Conservation (phyloP, 2,797 vertebrate genomes). For the Pogoniulus pusillus region DNA sequence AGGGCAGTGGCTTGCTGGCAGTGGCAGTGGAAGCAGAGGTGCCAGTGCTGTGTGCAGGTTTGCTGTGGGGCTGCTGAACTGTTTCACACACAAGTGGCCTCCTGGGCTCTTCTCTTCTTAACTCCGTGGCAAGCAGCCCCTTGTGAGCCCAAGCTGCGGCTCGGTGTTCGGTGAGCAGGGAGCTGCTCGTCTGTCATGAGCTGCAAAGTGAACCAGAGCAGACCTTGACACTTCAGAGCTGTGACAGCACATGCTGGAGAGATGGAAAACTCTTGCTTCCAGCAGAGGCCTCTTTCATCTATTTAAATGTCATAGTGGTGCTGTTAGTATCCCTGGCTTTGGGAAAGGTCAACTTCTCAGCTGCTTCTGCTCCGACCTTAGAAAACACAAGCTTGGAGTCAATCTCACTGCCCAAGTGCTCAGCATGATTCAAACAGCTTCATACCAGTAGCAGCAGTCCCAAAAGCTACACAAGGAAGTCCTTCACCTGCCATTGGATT, state of each 20-base stretch:
- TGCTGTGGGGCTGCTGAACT: background rate
- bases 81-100: background rate
- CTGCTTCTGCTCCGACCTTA: background rate
- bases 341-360: background rate
- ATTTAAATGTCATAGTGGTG: background rate
- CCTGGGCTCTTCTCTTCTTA: background rate
- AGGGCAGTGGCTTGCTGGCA: background rate
- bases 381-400: background rate
- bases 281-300: background rate
- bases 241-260: background rate
- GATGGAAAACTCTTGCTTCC: background rate
- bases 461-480: background rate
- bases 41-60: background rate
- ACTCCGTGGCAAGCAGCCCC: rapidly evolving
- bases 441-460: rapidly evolving
- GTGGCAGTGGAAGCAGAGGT: background rate
- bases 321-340: background rate
- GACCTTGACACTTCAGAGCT: background rate
- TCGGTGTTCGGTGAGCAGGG: background rate
- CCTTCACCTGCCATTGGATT: background rate
- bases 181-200: background rate
- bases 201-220: background rate
- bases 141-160: background rate
- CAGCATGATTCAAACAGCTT: background rate
- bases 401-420: background rate